These are phyloP conservation scores for Hypotaenidia okinawae DNA, from an alignment of 2,797 vertebrate species.

Conservation along the genomic window DNA sequence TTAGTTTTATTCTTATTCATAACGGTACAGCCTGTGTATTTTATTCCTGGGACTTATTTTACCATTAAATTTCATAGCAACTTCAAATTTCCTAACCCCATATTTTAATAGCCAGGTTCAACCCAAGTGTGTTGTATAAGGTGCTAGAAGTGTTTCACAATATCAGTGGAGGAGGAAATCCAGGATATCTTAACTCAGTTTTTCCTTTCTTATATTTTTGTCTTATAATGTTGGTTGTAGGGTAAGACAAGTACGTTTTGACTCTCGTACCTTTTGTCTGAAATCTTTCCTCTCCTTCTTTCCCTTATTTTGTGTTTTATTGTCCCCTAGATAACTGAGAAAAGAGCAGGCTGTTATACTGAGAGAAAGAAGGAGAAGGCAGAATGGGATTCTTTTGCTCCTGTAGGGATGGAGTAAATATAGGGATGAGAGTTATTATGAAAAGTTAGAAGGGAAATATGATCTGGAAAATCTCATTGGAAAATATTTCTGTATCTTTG, in stretches of 20 bases:
- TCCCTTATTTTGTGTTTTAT: not conserved
- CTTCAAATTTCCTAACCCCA: not conserved
- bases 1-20: not conserved
- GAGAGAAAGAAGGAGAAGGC: not conserved
- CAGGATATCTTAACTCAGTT: not conserved
- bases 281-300: not conserved
- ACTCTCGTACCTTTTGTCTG: not conserved
- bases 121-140: not conserved
- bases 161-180: not conserved
- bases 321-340: not conserved
- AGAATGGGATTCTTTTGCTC: not conserved
- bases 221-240: not conserved
- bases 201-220: not conserved
- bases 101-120: not conserved
- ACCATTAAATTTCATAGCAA: constrained; percentile 3
- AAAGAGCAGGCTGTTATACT: not conserved
- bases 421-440: not conserved
- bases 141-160: not conserved
- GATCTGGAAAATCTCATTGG: not conserved
- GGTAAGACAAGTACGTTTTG: not conserved
- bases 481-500: not conserved
- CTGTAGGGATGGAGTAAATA: not conserved
- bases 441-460: not conserved
- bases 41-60: not conserved
- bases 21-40: not conserved